Evolutionary conservation across 2,888 invertebrate species (phyloP).

Genomic region (Agrilus cyanescens): DNA sequence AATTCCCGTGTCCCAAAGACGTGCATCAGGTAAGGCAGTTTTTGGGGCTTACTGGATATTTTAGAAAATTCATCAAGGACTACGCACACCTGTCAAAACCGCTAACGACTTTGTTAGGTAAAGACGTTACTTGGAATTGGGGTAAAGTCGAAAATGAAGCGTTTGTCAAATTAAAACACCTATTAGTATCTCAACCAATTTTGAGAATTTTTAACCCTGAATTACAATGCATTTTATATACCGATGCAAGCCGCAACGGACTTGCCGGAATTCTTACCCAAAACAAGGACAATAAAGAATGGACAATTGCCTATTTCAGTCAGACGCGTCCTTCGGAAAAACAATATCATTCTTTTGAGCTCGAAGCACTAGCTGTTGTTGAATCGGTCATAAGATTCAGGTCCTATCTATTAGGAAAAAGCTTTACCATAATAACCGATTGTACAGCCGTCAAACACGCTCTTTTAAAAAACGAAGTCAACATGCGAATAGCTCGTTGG

Average conservation of each 20-base stretch:
- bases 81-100: conserved; percentile 5
- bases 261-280: conserved; percentile 11
- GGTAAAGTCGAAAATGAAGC: not conserved
- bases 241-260: conserved; percentile 13
- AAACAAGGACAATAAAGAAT: conserved; percentile 5
- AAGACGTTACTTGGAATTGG: conserved; percentile 4
- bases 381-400: conserved; percentile 6
- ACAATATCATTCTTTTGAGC: conserved; percentile 14
- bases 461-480: conserved; percentile 9
- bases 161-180: not conserved
- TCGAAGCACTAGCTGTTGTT: conserved; percentile 12
- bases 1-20: conserved; percentile 7
- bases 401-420: conserved; percentile 8
- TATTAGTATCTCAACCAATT: conserved; percentile 6
- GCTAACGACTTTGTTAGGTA: conserved; percentile 10
- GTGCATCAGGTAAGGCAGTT: conserved; percentile 9
- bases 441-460: conserved; percentile 9
- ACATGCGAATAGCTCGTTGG: not conserved
- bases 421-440: conserved; percentile 12
- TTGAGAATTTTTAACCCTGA: conserved; percentile 11
- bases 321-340: conserved; percentile 9
- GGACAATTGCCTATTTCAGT: conserved; percentile 9
- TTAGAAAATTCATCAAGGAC: conserved; percentile 10
- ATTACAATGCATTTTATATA: conserved; percentile 8
- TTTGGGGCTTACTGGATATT: conserved; percentile 8